Evolutionary conservation across 2,797 vertebrate genomes (phyloP), one percentile per base, ranked within the genome.

Genomic region (Threskiornis aethiopicus): DNA sequence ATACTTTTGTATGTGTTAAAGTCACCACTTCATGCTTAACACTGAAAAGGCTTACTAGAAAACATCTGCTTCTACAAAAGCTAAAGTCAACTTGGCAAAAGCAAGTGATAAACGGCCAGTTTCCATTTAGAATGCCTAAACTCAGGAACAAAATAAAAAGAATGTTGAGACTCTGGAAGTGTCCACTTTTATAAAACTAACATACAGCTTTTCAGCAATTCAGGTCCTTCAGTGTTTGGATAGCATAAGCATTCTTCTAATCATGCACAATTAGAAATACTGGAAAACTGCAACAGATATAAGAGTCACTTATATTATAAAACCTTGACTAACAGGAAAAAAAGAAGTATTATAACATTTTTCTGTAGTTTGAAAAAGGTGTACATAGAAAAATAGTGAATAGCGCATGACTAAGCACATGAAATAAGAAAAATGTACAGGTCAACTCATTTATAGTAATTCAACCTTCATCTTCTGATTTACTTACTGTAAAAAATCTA

Each of bases 371-470:
- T 96, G 54, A 93, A 94, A 94, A 97, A 95, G 85, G 79, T 90
- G 44, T 87, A 91, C 72, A 87, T 92, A 90, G 95, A 97, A 96
- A 97, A 98, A 93, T 84, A 95, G 90, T 22, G 70, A 97, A 97
- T 82, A 67, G 64, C 96, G 93, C 82, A 97, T 97, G 97, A 98
- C 97, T 98, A 98, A 98, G 97, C 96, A 97, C 94, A 92, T 54
- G 94, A 98, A 98, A 96, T 88, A 97, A 98, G 97, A 98, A 98
- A 98, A 98, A 98, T 97, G 98, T 98, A 96, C 93, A 97, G 97
- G 97, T 98, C 97, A 98, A 97, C 97, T 98, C 97, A 98, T 98
- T 98, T 98, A 98, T 98, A 98, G 96, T 98, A 97, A 98, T 97
- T 98, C 98, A 98, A 97, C 97, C 97, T 98, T 98, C 98, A 97